phyloP scores from a whole-genome alignment of 2,113 vertebrate genomes.

The Dinomys branickii region DNA sequence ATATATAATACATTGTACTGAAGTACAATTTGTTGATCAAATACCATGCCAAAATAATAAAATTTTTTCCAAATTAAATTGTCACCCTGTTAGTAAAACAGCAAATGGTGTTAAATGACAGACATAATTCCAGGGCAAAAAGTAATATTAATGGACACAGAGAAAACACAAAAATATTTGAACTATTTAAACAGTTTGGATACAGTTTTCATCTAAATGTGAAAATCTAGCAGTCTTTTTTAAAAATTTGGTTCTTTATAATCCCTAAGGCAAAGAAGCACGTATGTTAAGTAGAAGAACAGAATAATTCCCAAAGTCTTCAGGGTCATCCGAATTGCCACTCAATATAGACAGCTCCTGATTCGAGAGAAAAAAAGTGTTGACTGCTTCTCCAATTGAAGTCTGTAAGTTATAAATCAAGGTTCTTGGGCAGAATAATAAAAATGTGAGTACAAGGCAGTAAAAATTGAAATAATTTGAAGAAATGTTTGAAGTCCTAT shows the following conservation, averaged over 20 bases:
- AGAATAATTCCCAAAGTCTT: not conserved
- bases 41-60: not conserved
- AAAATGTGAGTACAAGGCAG: not conserved
- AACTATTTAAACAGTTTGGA: not conserved
- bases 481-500: conserved; percentile 41
- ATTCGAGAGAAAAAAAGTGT: not conserved
- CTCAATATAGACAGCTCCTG: not conserved
- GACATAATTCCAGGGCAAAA: not conserved
- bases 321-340: not conserved
- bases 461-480: not conserved
- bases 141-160: not conserved
- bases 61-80: not conserved
- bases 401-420: conserved; percentile 29
- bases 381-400: not conserved
- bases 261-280: not conserved
- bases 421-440: not conserved
- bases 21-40: not conserved
- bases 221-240: not conserved
- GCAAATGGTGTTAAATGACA: conserved; percentile 15
- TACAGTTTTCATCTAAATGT: not conserved
- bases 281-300: rapidly evolving
- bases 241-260: not conserved
- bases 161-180: not conserved
- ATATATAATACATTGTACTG: not conserved
- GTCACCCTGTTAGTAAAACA: not conserved